phyloP scores from a whole-genome alignment of 2,113 vertebrate species.

The Empidonax alnorum region DNA sequence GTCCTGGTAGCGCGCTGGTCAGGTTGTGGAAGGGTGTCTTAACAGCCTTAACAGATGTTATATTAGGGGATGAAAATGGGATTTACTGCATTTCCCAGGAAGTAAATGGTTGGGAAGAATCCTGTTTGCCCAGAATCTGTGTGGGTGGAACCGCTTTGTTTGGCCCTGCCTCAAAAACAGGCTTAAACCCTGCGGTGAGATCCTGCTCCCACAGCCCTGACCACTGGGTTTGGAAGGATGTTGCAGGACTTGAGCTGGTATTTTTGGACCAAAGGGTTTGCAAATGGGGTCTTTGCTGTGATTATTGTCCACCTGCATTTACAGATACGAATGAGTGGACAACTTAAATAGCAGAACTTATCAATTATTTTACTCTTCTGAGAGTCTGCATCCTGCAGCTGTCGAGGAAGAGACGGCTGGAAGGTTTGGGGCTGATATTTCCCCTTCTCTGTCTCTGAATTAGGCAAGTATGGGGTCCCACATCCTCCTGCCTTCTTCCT shows the following conservation, averaged over 20 bases:
- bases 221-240: neutral
- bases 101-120: neutral
- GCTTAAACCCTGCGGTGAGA: neutral
- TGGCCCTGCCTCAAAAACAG: neutral
- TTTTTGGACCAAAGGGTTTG: neutral
- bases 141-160: neutral
- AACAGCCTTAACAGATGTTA: fast-evolving
- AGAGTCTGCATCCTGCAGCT: fast-evolving
- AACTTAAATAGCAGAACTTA: neutral
- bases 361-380: fast-evolving
- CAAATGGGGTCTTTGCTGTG: neutral
- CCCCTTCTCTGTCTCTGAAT: neutral
- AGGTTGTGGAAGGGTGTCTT: neutral
- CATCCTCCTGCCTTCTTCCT: constrained; percentile 83
- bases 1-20: neutral
- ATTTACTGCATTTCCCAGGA: neutral
- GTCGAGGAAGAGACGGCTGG: fast-evolving
- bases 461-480: constrained; percentile 82
- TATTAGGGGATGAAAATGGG: neutral
- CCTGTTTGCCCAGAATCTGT: neutral
- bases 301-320: neutral
- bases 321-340: fast-evolving
- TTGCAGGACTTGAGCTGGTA: neutral
- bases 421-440: neutral
- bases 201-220: neutral